Evolutionary conservation across 2,113 vertebrate genomes (phyloP).

Genomic region (Ciconia stormi): DNA sequence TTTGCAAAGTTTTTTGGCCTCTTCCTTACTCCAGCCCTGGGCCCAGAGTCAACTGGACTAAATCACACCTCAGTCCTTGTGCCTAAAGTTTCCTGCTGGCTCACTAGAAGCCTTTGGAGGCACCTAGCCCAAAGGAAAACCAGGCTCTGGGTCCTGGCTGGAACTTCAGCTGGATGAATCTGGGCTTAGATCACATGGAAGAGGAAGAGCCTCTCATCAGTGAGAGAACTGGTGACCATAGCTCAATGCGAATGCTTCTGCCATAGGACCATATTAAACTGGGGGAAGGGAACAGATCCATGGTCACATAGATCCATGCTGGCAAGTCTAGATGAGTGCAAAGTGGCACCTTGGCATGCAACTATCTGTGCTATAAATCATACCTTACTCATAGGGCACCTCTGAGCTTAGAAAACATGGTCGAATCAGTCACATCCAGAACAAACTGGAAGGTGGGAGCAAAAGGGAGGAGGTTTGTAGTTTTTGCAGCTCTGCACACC

Average conservation of each 20-base stretch:
- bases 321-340: background rate
- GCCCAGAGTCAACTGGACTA: background rate
- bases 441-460: background rate
- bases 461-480: background rate
- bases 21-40: background rate
- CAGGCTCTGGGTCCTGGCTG: background rate
- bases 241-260: background rate
- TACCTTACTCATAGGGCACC: background rate
- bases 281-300: background rate
- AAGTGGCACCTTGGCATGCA: background rate
- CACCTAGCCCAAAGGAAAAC: background rate
- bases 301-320: background rate
- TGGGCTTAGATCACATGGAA: background rate
- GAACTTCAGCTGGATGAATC: background rate
- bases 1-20: background rate
- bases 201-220: background rate
- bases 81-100: background rate
- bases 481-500: background rate
- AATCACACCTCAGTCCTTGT: background rate
- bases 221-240: background rate
- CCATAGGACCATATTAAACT: background rate
- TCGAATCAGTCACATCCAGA: background rate
- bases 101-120: background rate
- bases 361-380: background rate
- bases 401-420: background rate